Evolutionary conservation across 2,797 vertebrate species (phyloP).

Genomic region (Brotula barbata): DNA sequence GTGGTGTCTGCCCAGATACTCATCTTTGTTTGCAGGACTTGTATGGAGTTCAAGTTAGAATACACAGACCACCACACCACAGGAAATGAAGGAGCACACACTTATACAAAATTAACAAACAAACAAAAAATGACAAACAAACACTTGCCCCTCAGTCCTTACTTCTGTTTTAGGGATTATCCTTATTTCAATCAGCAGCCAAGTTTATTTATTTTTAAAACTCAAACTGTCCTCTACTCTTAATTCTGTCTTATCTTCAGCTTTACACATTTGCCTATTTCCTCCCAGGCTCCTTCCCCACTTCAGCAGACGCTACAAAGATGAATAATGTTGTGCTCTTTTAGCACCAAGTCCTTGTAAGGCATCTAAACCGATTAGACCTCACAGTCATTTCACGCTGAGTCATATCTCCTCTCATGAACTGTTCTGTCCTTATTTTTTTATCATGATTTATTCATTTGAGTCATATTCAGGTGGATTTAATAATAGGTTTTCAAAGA

Average conservation of each 20-base stretch:
- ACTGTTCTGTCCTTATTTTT: background rate
- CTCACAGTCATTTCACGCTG: slow-evolving; percentile 6
- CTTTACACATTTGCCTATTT: slow-evolving; percentile 13
- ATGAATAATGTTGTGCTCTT: slow-evolving; percentile 30
- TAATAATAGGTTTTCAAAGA: no score
- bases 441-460: background rate
- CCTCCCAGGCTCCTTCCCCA: background rate
- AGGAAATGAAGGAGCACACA: no score
- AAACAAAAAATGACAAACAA: no score
- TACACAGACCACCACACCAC: no score
- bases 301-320: slow-evolving; percentile 23
- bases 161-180: no score
- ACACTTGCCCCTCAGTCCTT: no score
- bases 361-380: slow-evolving; percentile 13
- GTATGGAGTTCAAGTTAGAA: no score
- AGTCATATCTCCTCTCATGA: background rate
- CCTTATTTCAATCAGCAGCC: no score
- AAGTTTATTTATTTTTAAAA: no score
- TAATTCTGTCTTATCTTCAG: slow-evolving; percentile 8
- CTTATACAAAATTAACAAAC: no score
- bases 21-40: no score
- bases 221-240: background rate
- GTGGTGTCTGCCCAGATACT: no score
- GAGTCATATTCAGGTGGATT: background rate
- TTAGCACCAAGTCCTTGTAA: slow-evolving; percentile 14